Conservation (phyloP, 1,140 invertebrate genomes). For the Schlechtendalia chinensis region DNA sequence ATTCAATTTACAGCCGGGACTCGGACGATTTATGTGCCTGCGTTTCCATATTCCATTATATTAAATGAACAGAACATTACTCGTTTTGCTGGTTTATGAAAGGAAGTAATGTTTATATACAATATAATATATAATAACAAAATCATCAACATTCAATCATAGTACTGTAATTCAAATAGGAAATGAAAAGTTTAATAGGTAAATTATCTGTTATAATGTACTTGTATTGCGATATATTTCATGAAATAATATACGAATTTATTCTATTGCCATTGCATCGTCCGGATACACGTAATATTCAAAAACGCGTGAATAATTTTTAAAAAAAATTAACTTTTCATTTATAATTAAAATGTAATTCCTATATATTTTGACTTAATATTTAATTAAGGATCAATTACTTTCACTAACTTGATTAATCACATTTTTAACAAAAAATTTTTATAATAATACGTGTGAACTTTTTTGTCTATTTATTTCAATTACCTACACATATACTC, state of each 20-base stretch:
- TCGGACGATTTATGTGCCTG: slow-evolving; percentile 11
- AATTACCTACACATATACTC: too few species aligned
- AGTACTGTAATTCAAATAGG: neutral
- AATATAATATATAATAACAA: slow-evolving; percentile 3
- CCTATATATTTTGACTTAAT: too few species aligned
- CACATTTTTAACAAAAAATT: too few species aligned
- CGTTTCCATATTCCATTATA: slow-evolving; percentile 41
- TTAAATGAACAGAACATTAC: slow-evolving; percentile 30
- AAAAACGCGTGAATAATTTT: too few species aligned
- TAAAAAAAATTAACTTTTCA: too few species aligned
- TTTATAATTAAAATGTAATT: too few species aligned
- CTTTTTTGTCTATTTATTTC: too few species aligned
- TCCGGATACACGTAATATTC: neutral
- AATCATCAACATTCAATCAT: slow-evolving; percentile 12
- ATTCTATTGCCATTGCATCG: neutral
- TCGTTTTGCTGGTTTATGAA: slow-evolving; percentile 1
- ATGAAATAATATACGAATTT: slow-evolving; percentile 5
- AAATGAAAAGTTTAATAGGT: slow-evolving; percentile 9
- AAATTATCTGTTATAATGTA: slow-evolving; percentile 8
- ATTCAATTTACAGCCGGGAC: slow-evolving; percentile 40
- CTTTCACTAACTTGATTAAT: too few species aligned
- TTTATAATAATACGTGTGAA: too few species aligned
- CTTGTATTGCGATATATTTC: neutral
- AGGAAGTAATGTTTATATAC: slow-evolving; percentile 16
- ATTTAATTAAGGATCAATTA: too few species aligned